Conservation (phyloP, 2,797 vertebrate species). For the Apodemus agrarius region DNA sequence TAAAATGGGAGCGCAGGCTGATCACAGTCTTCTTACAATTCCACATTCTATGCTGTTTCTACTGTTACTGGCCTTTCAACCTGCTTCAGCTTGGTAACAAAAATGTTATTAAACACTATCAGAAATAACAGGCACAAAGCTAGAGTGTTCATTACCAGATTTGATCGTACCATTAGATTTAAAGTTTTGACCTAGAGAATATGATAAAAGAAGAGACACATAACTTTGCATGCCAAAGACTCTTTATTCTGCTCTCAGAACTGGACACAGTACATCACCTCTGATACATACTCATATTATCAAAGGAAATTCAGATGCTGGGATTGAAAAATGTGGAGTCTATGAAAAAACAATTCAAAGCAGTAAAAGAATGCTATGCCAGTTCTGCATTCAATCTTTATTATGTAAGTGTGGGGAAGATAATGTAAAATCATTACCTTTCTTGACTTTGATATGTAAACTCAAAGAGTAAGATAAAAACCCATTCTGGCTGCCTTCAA, state of each 20-base stretch:
- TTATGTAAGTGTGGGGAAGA: too few relatives aligned
- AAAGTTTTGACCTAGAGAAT: neutral
- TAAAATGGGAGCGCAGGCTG: neutral
- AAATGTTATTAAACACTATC: neutral
- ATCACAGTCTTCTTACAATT: neutral
- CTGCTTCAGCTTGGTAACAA: neutral
- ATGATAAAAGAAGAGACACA: neutral
- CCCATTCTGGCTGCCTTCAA: too few relatives aligned
- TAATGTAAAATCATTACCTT: too few relatives aligned
- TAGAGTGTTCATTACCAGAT: neutral
- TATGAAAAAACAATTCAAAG: neutral
- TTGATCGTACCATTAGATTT: neutral
- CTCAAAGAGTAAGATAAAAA: too few relatives aligned
- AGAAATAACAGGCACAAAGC: neutral
- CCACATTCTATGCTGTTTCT: neutral
- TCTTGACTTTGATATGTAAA: too few relatives aligned
- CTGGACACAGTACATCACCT: neutral
- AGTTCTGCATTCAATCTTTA: neutral
- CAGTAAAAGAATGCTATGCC: neutral
- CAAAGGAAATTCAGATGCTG: neutral
- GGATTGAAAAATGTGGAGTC: accelerated
- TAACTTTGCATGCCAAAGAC: neutral
- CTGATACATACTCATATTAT: neutral
- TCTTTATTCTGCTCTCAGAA: neutral
- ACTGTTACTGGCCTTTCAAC: neutral